Evolutionary conservation across 1,140 invertebrate species (phyloP), one percentile per base, ranked within the genome.

Genomic region (Brachystomella parvula): DNA sequence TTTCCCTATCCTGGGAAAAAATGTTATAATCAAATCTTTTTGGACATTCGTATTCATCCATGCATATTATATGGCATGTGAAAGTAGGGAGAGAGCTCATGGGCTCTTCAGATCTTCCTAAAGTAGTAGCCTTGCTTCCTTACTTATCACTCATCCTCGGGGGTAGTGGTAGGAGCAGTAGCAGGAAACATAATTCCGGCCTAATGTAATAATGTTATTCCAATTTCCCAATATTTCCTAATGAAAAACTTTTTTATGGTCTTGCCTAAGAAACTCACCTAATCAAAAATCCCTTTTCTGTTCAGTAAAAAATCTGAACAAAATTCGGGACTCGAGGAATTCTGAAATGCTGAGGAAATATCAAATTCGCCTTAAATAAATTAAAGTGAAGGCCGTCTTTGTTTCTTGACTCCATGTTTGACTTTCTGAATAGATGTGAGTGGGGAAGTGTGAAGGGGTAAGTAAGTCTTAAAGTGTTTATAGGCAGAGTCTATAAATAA

Each of bases 391-490:
- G 39, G 9, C 39, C 9, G n/a, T 44, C n/a, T 12, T n/a, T n/a
- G n/a, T n/a, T n/a, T n/a, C n/a, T n/a, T n/a, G 21, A 53, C 49
- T 6, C 49, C 49, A 53, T 53, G 24, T 53, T 53, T n/a, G n/a
- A n/a, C n/a, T n/a, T 15, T 26, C 24, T 6, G 21, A 53, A 53
- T 53, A 24, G 21, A 53, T 24, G 6, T 12, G 12, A 19, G 12
- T 9, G 12, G 49, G 12, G n/a, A n/a, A n/a, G n/a, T n/a, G n/a
- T 53, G 49, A 53, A 53, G 24, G 49, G 49, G 49, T 53, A 6
- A 9, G 49, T 53, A 44, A n/a, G n/a, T 53, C 49, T 53, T 53
- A 24, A 53, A 53, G 49, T 53, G 49, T 53, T 53, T 53, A 53
- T 53, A 53, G 49, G 21, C 49, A 53, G 9, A 15, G 49, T 24